A percentile compares a stretch with the other conserved stretches of the same genome.
Evolutionary conservation across 2,888 invertebrate genomes (phyloP).

Genomic region (Microplitis deprimator): DNA sequence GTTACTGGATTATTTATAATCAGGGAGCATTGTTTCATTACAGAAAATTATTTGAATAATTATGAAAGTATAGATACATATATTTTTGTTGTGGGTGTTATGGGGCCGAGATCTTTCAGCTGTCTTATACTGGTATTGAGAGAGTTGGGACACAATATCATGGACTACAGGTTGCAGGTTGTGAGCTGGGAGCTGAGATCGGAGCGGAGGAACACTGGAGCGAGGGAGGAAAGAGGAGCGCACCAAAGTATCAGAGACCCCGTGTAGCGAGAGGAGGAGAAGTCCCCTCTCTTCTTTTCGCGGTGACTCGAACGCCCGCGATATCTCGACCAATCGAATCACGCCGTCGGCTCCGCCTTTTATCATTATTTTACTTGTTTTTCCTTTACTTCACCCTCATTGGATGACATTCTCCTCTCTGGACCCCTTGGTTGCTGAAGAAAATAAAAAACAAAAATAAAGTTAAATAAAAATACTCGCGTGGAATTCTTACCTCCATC

Average conservation of each 20-base stretch:
- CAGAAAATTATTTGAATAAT: too few species aligned
- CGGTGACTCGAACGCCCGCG: slow-evolving; percentile 70
- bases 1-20: background rate
- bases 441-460: slow-evolving; percentile 39
- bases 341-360: slow-evolving; percentile 71
- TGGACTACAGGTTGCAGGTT: slow-evolving; percentile 52
- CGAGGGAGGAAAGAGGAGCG: slow-evolving; percentile 44
- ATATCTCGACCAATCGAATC: slow-evolving; percentile 72
- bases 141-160: slow-evolving; percentile 52
- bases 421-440: slow-evolving; percentile 46
- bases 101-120: too few species aligned
- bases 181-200: slow-evolving; percentile 49
- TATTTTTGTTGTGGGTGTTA: too few species aligned
- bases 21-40: background rate
- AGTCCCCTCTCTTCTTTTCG: slow-evolving; percentile 49
- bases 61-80: too few species aligned
- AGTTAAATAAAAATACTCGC: slow-evolving; percentile 41
- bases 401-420: slow-evolving; percentile 68
- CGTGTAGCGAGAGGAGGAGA: slow-evolving; percentile 39
- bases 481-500: slow-evolving; percentile 36
- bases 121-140: background rate
- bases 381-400: slow-evolving; percentile 71
- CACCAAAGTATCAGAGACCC: slow-evolving; percentile 28
- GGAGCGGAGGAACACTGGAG: slow-evolving; percentile 39
- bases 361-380: slow-evolving; percentile 72